Conservation (phyloP, 2,888 invertebrate genomes). For the Lepidocyrtoides sp. region DNA sequence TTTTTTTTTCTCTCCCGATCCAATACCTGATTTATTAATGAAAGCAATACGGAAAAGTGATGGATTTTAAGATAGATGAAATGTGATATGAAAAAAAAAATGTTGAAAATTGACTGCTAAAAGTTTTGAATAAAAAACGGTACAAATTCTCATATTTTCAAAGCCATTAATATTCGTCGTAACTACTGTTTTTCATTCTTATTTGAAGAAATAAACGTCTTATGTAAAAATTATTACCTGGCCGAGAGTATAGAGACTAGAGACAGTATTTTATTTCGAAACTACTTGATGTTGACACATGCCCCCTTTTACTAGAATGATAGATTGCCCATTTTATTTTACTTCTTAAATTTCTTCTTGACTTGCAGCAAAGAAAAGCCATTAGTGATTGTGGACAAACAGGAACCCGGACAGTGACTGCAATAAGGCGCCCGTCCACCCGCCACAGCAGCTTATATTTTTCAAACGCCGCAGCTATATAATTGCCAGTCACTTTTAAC, state of each 20-base stretch:
- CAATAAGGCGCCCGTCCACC: too few species aligned
- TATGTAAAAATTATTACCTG: too few species aligned
- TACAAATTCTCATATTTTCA: too few species aligned
- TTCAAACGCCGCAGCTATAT: background rate
- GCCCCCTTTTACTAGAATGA: slow-evolving; percentile 15
- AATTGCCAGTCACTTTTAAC: background rate
- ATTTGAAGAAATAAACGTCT: too few species aligned
- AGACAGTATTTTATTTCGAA: slow-evolving; percentile 23
- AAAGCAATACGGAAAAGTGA: background rate
- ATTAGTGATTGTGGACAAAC: background rate
- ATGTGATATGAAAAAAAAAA: background rate
- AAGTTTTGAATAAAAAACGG: too few species aligned
- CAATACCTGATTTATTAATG: too few species aligned
- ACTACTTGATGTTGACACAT: slow-evolving; percentile 24
- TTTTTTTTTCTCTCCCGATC: too few species aligned
- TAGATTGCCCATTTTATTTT: slow-evolving; percentile 11
- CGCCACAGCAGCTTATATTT: too few species aligned
- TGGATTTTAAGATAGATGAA: background rate
- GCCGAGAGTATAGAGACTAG: too few species aligned
- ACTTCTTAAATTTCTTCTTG: background rate
- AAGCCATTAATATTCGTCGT: too few species aligned
- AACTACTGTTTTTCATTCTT: too few species aligned
- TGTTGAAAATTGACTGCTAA: background rate
- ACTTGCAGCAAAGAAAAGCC: background rate
- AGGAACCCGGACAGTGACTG: background rate